Conservation (phyloP, 1,140 invertebrate genomes). For the Vanessa atalanta region DNA sequence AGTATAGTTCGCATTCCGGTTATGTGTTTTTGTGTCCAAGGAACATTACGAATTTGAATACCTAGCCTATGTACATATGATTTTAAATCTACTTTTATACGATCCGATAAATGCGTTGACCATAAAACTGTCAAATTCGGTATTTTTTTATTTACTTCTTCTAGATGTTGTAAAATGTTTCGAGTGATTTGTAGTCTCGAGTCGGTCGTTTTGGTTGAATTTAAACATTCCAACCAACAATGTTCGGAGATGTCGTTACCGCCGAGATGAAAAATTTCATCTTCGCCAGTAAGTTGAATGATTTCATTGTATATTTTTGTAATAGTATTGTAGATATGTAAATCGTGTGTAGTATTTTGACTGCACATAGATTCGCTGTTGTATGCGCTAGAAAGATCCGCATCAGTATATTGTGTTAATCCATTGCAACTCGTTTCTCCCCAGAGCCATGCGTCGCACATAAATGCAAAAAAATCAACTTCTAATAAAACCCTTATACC, state of each 20-base stretch:
- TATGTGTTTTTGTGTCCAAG: slow-evolving; percentile 84
- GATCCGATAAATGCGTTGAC: slow-evolving; percentile 88
- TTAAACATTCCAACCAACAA: slow-evolving; percentile 84
- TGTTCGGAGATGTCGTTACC: slow-evolving; percentile 85
- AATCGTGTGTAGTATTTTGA: slow-evolving; percentile 88
- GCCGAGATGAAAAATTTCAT: slow-evolving; percentile 88
- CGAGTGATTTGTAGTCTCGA: slow-evolving; percentile 87
- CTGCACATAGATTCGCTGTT: slow-evolving; percentile 87
- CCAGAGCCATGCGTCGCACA: slow-evolving; percentile 89
- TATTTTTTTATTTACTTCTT: slow-evolving; percentile 82
- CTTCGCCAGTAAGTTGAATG: slow-evolving; percentile 82
- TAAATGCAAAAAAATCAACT: slow-evolving; percentile 89
- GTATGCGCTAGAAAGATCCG: not conserved
- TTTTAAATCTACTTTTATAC: slow-evolving; percentile 84
- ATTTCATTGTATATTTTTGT: slow-evolving; percentile 84
- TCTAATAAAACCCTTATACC: slow-evolving; percentile 87
- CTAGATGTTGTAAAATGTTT: slow-evolving; percentile 82
- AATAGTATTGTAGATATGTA: slow-evolving; percentile 85
- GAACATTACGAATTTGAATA: slow-evolving; percentile 85
- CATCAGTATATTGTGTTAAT: not conserved
- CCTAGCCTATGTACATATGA: slow-evolving; percentile 73
- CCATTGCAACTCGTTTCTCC: slow-evolving; percentile 57
- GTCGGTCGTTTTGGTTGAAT: slow-evolving; percentile 85
- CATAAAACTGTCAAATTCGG: slow-evolving; percentile 85
- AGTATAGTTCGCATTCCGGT: slow-evolving; percentile 87